Conservation (phyloP, 2,888 invertebrate species). For the Phytoseiulus persimilis region DNA sequence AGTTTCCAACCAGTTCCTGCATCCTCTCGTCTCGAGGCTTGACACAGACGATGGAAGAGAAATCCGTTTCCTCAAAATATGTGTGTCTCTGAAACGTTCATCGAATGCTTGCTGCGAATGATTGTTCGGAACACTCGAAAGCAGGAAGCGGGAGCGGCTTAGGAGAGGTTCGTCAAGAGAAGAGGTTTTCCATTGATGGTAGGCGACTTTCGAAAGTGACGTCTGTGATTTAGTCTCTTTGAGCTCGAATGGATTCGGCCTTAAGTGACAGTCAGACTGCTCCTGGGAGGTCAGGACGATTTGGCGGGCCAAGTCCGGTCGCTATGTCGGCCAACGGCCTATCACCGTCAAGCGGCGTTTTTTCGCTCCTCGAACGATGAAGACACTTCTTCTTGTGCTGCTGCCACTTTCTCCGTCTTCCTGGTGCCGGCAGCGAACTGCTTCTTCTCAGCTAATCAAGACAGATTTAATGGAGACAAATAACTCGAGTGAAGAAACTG, state of each 20-base stretch:
- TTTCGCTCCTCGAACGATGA: not conserved
- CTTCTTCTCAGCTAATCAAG: slow-evolving; percentile 29
- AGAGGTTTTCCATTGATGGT: not conserved
- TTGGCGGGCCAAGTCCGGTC: not conserved
- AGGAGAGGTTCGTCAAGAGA: not conserved
- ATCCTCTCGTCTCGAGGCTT: too few species aligned
- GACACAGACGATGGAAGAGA: too few species aligned
- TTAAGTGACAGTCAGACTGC: not conserved
- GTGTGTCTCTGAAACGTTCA: too few species aligned
- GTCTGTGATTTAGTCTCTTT: not conserved
- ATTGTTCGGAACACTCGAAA: too few species aligned
- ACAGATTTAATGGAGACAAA: slow-evolving; percentile 37
- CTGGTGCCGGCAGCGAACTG: slow-evolving; percentile 16
- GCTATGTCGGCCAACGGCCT: not conserved
- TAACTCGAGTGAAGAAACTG: not conserved
- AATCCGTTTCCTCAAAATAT: too few species aligned
- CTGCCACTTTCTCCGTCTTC: not conserved
- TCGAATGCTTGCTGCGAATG: too few species aligned
- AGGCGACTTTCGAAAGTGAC: not conserved
- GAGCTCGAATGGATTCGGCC: not conserved
- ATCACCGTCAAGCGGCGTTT: not conserved
- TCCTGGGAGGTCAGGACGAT: not conserved
- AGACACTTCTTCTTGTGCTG: not conserved
- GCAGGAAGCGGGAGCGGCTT: too few species aligned
- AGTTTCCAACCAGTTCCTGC: too few species aligned